These are phyloP conservation scores for Eudasyphora cyanicolor DNA, from an alignment of 2,888 invertebrate genomes.

Conservation along the genomic window DNA sequence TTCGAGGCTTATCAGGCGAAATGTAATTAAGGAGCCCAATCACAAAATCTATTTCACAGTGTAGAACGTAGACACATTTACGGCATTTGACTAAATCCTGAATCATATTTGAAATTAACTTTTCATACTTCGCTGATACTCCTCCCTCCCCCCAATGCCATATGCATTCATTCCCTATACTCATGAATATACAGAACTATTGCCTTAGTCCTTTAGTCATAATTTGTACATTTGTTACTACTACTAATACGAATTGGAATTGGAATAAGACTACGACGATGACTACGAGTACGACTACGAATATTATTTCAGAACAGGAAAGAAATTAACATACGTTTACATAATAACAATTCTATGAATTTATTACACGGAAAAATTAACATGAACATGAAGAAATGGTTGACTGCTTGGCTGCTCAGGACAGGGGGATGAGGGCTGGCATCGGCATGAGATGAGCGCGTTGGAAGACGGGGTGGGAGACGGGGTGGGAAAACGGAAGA, in stretches of 20 bases:
- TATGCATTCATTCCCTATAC: no score
- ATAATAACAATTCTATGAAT: constrained; percentile 41
- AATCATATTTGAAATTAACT: constrained; percentile 12
- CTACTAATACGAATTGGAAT: no score
- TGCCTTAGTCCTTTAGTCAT: no score
- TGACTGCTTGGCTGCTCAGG: no score
- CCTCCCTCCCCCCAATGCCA: no score
- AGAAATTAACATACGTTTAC: constrained; percentile 46
- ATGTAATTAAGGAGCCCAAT: constrained; percentile 49
- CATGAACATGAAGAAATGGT: constrained; percentile 10
- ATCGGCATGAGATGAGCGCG: not conserved
- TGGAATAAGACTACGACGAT: no score
- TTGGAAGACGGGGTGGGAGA: not conserved
- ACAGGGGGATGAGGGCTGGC: not conserved
- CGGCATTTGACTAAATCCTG: not conserved
- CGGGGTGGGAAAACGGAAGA: no score
- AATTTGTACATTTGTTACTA: not conserved
- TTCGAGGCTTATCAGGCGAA: not conserved
- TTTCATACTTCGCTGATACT: no score
- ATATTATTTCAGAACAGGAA: constrained; percentile 13
- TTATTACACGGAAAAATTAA: constrained; percentile 33
- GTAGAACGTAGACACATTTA: not conserved
- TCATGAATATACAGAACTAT: no score
- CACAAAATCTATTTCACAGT: constrained; percentile 9
- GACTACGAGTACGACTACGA: not conserved